A percentile compares a stretch with the other conserved stretches of the same genome.
Evolutionary conservation across 2,797 vertebrate species (phyloP).

Genomic region (Scolopax rusticola): DNA sequence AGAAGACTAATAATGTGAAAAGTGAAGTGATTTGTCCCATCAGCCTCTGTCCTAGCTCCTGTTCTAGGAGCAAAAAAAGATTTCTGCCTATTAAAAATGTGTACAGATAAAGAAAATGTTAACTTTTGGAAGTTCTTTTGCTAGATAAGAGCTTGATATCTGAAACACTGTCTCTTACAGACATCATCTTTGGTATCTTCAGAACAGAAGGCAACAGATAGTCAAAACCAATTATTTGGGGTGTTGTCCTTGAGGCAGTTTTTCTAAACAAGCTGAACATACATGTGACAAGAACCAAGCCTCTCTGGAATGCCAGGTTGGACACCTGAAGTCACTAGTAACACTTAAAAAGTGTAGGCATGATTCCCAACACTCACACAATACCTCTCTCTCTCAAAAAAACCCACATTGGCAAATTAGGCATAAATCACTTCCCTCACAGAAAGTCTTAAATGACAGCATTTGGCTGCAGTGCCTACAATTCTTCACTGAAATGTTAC

Average conservation of each 20-base stretch:
- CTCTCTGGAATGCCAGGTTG: neutral
- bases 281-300: neutral
- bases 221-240: neutral
- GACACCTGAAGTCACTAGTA: slow-evolving; percentile 6
- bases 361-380: slow-evolving; percentile 23
- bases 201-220: neutral
- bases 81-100: neutral
- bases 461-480: slow-evolving; percentile 34
- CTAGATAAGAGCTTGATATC: neutral
- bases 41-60: neutral
- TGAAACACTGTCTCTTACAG: neutral
- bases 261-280: neutral
- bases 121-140: neutral
- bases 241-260: neutral
- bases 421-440: slow-evolving; percentile 41
- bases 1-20: slow-evolving; percentile 42
- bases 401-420: slow-evolving; percentile 23
- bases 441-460: slow-evolving; percentile 47
- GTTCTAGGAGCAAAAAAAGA: neutral
- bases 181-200: neutral
- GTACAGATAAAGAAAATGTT: neutral
- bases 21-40: slow-evolving; percentile 15
- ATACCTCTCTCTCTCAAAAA: neutral
- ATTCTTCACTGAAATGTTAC: slow-evolving; percentile 25
- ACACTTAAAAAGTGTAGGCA: neutral